Conservation (phyloP, 64 coral and sea anemone genomes). For the Exaiptasia diaphana region DNA sequence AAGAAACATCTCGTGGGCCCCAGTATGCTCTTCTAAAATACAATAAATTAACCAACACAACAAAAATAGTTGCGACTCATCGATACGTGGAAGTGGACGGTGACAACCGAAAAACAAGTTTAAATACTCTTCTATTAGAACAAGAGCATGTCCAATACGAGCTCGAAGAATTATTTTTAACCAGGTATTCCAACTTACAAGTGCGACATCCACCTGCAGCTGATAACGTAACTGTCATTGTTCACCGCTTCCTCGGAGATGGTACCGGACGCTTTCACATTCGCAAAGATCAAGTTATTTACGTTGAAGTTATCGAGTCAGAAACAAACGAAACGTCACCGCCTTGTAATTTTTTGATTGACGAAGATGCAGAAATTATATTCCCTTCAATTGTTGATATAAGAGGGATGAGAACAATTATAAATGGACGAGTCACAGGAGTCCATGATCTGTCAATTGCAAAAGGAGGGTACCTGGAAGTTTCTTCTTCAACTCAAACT, state of each 20-base stretch:
- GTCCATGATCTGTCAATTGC: slow-evolving; percentile 80
- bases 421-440: slow-evolving; percentile 88
- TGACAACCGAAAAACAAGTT: slow-evolving; percentile 66
- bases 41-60: slow-evolving; percentile 67
- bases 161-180: slow-evolving; percentile 81
- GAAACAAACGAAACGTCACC: slow-evolving; percentile 79
- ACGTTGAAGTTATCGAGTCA: slow-evolving; percentile 91
- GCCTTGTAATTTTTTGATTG: slow-evolving; percentile 89
- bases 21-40: slow-evolving; percentile 95
- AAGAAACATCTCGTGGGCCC: slow-evolving; percentile 88
- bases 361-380: slow-evolving; percentile 85
- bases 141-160: slow-evolving; percentile 61
- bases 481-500: slow-evolving; percentile 86
- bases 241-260: slow-evolving; percentile 87
- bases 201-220: slow-evolving; percentile 63
- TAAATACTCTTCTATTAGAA: slow-evolving; percentile 71
- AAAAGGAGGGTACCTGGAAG: slow-evolving; percentile 74
- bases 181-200: slow-evolving; percentile 73
- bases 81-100: slow-evolving; percentile 80
- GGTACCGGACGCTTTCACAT: slow-evolving; percentile 86
- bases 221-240: slow-evolving; percentile 72
- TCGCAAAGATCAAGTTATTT: slow-evolving; percentile 82
- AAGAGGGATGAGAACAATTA: slow-evolving; percentile 72
- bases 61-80: slow-evolving; percentile 62
- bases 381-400: slow-evolving; percentile 84